Base-by-base conservation (phyloP, 37 sponge, comb jelly and placozoan genomes). In the Cladorhizidae sp. region DNA sequence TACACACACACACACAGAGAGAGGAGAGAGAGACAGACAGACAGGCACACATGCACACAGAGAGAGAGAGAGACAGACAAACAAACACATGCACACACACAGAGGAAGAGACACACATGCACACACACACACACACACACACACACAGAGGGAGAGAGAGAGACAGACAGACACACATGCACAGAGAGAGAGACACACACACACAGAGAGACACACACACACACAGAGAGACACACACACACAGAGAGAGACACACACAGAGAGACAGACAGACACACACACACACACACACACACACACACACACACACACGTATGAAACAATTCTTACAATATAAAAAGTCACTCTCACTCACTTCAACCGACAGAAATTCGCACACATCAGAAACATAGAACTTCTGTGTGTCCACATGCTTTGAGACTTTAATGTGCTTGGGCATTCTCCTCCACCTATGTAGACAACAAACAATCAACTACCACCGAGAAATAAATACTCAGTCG, bases 371-470 rank as follows among this genome's bases (percentile, higher is more conserved):
- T 52, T 86, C 87, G 37, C 80, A 78, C 3, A 87, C 90, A 82
- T 93, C 94, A n/a, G 90, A 83, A 37, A 93, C 90, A 64, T 54
- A 93, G 52, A 83, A 83, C 29, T 70, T 64, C 2, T 37, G 56
- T 5, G 81, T 75, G 54, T 70, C 59, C 0, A 79, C 74, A 38
- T 93, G 83, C 64, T 83, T 83, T 15, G 39, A 58, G 28, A 95
- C 89, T 68, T 85, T 88, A 52, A 95, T 95, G 85, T 95, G 95
- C 57, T 92, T 92, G 0, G 95, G 92, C 80, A 83, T 86, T 25
- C 57, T 61, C 31, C 79, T 85, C 87, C 87, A 93, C 74, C 94
- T 93, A 61, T n/a, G 7, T 12, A 61, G 3, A 28, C 6, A 61
- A 61, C 6, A 61, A 5, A 61, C 28, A 61, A 3, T 3, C 6